phyloP scores from a whole-genome alignment of 92 coral and sea anemone genomes.

The Porites cylindrica region DNA sequence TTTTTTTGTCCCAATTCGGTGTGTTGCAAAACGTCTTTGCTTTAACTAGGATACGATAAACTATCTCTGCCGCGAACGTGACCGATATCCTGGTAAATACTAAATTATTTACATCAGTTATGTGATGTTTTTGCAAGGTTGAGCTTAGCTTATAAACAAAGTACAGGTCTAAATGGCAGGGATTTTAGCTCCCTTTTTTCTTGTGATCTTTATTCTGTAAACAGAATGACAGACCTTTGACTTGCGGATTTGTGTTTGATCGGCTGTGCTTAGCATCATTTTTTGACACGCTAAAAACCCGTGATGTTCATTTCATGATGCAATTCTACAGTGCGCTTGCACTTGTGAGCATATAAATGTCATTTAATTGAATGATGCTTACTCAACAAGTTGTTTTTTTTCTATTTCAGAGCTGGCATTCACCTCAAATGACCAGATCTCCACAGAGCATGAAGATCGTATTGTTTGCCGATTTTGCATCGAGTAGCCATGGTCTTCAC shows the following conservation, averaged over 20 bases:
- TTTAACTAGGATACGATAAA: neutral
- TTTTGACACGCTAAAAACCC: neutral
- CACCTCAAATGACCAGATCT: conserved; percentile 15
- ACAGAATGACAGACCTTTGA: too few relatives aligned
- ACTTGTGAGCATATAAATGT: neutral
- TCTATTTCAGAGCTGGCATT: conserved; percentile 32
- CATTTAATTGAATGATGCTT: neutral
- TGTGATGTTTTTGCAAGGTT: neutral
- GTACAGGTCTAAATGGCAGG: neutral
- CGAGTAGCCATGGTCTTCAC: conserved; percentile 88
- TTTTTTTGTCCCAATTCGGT: neutral
- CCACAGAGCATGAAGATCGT: conserved; percentile 92
- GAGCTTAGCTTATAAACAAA: neutral
- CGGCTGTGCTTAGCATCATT: neutral
- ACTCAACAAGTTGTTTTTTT: too few relatives aligned
- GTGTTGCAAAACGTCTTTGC: neutral
- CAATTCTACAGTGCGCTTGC: conserved; percentile 1
- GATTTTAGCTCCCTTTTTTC: neutral
- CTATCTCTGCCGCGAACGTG: conserved; percentile 34
- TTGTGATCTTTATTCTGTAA: neutral
- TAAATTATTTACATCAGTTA: conserved; percentile 35
- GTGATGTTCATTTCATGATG: conserved; percentile 36
- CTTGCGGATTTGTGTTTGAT: neutral
- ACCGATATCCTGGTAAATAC: conserved; percentile 34
- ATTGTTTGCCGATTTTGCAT: conserved; percentile 89